Conservation (phyloP, 1,140 invertebrate genomes). For the Drosophila bocki region DNA sequence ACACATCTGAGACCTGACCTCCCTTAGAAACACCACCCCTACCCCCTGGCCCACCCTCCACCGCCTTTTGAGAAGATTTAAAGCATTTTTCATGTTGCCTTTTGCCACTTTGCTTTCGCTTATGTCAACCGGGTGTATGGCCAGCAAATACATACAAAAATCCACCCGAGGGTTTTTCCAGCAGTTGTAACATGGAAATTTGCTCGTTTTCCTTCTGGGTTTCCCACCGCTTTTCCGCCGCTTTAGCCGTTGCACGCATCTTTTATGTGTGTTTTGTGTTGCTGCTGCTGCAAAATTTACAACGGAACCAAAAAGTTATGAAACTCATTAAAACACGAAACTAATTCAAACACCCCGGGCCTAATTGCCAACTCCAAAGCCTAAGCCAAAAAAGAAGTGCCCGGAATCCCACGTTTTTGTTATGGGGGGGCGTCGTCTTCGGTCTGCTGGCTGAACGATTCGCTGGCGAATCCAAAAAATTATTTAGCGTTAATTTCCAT, state of each 20-base stretch:
- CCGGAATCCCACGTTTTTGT: constrained; percentile 7
- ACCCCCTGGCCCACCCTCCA: neutral
- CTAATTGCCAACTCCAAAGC: constrained; percentile 77
- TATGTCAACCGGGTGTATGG: constrained; percentile 72
- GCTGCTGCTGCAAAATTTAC: constrained; percentile 71
- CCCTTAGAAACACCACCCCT: constrained; percentile 46
- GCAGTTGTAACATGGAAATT: constrained; percentile 45
- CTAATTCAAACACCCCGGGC: constrained; percentile 82
- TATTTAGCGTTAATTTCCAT: constrained; percentile 83
- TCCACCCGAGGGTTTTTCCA: constrained; percentile 22
- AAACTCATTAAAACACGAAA: constrained; percentile 84
- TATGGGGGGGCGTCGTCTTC: neutral
- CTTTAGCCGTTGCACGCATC: constrained; percentile 47
- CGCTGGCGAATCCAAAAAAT: constrained; percentile 75
- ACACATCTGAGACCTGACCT: constrained; percentile 70
- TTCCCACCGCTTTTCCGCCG: constrained; percentile 13
- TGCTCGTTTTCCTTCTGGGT: constrained; percentile 27
- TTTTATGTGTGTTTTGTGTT: constrained; percentile 54
- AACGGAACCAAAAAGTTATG: constrained; percentile 83
- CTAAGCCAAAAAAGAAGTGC: constrained; percentile 39
- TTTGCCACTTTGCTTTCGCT: constrained; percentile 66
- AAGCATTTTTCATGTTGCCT: constrained; percentile 64
- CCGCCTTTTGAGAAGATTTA: constrained; percentile 48
- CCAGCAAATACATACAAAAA: constrained; percentile 66
- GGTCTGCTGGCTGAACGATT: constrained; percentile 40